Percentiles rank a stretch among this genome's conserved stretches.
Conservation (phyloP, 2,797 vertebrate genomes). For the Hemitrygon akajei region DNA sequence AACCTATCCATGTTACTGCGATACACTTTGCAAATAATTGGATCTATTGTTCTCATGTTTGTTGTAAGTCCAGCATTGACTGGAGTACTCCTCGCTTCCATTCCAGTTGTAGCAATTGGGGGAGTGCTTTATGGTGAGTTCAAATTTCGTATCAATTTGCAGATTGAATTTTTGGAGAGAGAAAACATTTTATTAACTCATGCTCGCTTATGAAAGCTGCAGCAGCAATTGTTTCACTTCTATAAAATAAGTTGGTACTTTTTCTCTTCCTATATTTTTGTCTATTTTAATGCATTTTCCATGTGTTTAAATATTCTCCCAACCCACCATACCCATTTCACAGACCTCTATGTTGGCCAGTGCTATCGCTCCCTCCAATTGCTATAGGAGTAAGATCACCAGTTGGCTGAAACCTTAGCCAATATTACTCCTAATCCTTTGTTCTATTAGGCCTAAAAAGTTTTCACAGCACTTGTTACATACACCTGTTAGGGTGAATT, state of each 20-base stretch:
- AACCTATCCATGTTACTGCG: slow-evolving; percentile 37
- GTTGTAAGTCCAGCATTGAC: slow-evolving; percentile 35
- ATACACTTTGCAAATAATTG: slow-evolving; percentile 36
- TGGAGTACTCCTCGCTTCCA: slow-evolving; percentile 34
- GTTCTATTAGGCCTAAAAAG: neutral
- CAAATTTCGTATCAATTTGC: neutral
- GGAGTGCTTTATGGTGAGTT: slow-evolving; percentile 37
- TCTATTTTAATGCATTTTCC: neutral
- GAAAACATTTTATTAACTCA: neutral
- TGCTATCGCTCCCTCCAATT: neutral
- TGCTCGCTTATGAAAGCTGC: neutral
- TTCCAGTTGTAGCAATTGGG: slow-evolving; percentile 37
- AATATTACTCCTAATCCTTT: no score
- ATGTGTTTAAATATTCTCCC: neutral
- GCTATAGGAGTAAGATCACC: no score
- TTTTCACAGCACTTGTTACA: neutral
- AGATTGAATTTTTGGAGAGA: neutral
- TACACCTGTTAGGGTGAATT: no score
- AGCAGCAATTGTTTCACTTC: neutral
- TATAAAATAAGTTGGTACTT: neutral
- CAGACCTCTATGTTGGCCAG: neutral
- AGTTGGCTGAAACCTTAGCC: no score
- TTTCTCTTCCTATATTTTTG: neutral
- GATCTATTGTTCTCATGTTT: slow-evolving; percentile 37
- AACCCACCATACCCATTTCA: neutral